Evolutionary conservation across 2,888 invertebrate genomes (phyloP), one percentile per base, ranked within the genome.

Genomic region (Protophormia terraenovae): DNA sequence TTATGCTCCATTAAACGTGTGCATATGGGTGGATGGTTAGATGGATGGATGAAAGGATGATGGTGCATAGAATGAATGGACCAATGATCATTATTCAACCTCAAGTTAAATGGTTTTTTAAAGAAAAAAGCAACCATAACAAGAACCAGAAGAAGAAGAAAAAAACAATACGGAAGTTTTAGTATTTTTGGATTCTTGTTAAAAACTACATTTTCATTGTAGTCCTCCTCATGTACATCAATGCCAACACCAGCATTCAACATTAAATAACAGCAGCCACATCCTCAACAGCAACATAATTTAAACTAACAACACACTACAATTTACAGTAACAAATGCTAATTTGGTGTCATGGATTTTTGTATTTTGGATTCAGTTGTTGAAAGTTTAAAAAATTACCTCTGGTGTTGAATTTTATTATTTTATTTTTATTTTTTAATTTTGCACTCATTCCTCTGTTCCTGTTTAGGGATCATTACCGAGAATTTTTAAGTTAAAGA

Each of bases 321-420:
- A 71, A 69, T 71, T 67, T 76, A 73, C 67, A 72, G 50, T 45
- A 71, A 84, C 53, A 80, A 84, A 84, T 81, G 77, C 84, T 84
- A 77, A 81, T 84, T 80, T 84, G 32, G 41, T 76, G 72, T 72
- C 84, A 84, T 58, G 66, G 41, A 66, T 50, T 73, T 47, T 41
- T 45, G 38, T 45, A 62, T 22, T 50, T 64, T 45, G 45, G 35
- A 35, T 6, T 47, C 35, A 19, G 32, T 66, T 67, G 66, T 58
- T 66, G 53, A 64, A 72, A 41, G 55, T 35, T 66, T 24, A 29
- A 73, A 45, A 58, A 58, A 72, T 41, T 64, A 64, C 72, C 72
- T 72, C 64, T 64, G 64, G 79, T 58, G 41, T 72, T 53, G 45
- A n/a, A 12, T 5, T 53, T 50, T 29, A 16, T 0, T 19, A 35